Evolutionary conservation across 92 coral and sea anemone species (phyloP), one percentile per base, ranked within the genome.

Genomic region (Palythoa grandis): DNA sequence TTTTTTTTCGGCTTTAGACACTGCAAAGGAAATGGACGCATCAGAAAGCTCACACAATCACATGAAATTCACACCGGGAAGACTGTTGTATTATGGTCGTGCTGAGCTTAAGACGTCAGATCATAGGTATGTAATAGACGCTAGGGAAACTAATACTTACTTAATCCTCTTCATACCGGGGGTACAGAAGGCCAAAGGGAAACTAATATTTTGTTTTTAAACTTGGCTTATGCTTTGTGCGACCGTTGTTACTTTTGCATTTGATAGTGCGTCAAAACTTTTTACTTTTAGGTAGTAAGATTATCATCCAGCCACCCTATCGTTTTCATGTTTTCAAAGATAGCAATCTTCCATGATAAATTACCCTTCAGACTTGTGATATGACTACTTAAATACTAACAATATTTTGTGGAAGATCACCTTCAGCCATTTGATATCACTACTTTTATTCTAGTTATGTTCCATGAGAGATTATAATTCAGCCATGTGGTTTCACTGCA

Each of bases 101-200:
- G 99, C 99, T 14, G 97, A 96, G 86, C 94, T 96, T 11, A 96
- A 96, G 83, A 96, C 97, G 16, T 96, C 99, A 5, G 99, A 96
- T 58, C 99, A 96, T 90, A 94, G 98, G 99, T 96, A 71, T 5
- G 70, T 24, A 17, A 22, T 10, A 35, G 17, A 67, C 17, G 5
- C 6, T 37, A 69, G 47, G 10, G 15, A 52, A 5, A 48, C 52
- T 23, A 14, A 40, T 5, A 3, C n/a, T n/a, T n/a, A n/a, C n/a
- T n/a, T n/a, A n/a, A n/a, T n/a, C n/a, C n/a, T n/a, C n/a, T n/a
- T n/a, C n/a, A n/a, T n/a, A n/a, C n/a, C n/a, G n/a, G n/a, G n/a
- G n/a, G n/a, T n/a, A n/a, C n/a, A n/a, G n/a, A n/a, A n/a, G n/a
- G n/a, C n/a, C n/a, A n/a, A n/a, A 69, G 47, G 10, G 15, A 52